A percentile compares a stretch with the other conserved stretches of the same genome.
Evolutionary conservation across 2,113 vertebrate genomes (phyloP).

Genomic region (Notothenia coriiceps): DNA sequence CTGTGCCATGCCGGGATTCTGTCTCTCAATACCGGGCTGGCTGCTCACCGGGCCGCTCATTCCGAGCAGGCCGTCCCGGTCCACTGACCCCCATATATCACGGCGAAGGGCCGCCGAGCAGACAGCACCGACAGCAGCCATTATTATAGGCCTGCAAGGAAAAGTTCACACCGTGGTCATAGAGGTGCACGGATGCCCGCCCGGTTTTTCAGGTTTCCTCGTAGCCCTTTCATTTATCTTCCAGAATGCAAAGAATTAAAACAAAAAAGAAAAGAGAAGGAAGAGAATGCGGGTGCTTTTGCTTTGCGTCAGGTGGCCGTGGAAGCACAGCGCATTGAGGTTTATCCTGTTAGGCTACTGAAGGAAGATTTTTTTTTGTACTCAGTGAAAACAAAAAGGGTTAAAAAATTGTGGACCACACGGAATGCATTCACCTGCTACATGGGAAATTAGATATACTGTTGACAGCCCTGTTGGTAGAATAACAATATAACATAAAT

Average conservation of each 20-base stretch:
- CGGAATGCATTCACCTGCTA: conserved; percentile 41
- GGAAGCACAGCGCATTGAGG: not conserved
- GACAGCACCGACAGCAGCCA: conserved; percentile 88
- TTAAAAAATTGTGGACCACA: conserved; percentile 10
- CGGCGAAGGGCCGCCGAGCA: conserved; percentile 51
- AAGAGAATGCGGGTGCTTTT: conserved; percentile 85
- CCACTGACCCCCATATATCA: conserved; percentile 96
- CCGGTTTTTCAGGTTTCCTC: conserved; percentile 90
- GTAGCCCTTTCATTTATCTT: conserved; percentile 87
- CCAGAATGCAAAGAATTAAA: conserved; percentile 77
- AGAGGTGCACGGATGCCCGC: conserved; percentile 87
- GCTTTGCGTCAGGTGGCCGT: conserved; percentile 46
- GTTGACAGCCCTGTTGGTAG: conserved; percentile 65
- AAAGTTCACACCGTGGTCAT: conserved; percentile 94
- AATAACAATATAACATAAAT: conserved; percentile 66
- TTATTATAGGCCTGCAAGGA: conserved; percentile 92
- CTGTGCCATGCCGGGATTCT: conserved; percentile 36
- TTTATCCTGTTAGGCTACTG: conserved; percentile 30
- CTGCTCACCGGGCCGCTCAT: conserved; percentile 84
- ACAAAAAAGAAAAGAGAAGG: conserved; percentile 23
- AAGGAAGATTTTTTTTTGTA: not conserved
- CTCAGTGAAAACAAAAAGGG: conserved; percentile 4
- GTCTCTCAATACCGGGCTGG: conserved; percentile 45
- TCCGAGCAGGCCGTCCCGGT: conserved; percentile 84
- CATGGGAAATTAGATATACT: conserved; percentile 50